phyloP scores from a whole-genome alignment of 2,797 vertebrate species.

The Benthosema pterotum region DNA sequence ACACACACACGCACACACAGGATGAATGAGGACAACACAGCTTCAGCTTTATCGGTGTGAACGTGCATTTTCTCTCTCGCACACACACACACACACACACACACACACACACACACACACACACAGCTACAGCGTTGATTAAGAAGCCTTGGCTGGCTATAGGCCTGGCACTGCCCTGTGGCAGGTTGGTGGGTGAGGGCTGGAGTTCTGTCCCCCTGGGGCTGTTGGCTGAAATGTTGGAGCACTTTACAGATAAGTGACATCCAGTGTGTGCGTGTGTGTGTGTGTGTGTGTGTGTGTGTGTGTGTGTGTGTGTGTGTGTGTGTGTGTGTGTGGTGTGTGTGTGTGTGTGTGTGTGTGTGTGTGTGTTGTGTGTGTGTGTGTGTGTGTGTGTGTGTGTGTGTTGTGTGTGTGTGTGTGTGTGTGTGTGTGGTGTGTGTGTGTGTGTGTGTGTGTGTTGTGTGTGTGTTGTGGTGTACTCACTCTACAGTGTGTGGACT shows the following conservation, averaged over 20 bases:
- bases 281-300: not conserved
- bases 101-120: constrained; percentile 7
- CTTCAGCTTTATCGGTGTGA: not conserved
- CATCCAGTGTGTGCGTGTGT: not conserved
- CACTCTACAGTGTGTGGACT: too few relatives aligned
- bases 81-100: constrained; percentile 27
- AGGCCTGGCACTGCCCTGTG: constrained; percentile 28
- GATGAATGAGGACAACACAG: constrained; percentile 28
- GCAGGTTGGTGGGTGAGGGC: constrained; percentile 39
- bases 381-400: too few relatives aligned
- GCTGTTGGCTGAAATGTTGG: not conserved
- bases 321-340: too few relatives aligned
- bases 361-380: too few relatives aligned
- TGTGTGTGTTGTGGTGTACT: too few relatives aligned
- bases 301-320: constrained; percentile 12
- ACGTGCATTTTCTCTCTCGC: too few relatives aligned
- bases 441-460: too few relatives aligned
- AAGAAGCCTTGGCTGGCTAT: constrained; percentile 29
- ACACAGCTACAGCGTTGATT: constrained; percentile 33
- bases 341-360: too few relatives aligned
- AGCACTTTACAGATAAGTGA: constrained; percentile 16
- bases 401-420: too few relatives aligned
- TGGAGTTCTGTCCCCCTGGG: constrained; percentile 39
- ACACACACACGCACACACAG: constrained; percentile 27
- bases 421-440: too few relatives aligned